Percentiles rank a stretch among this genome's conserved stretches.
phyloP scores from a whole-genome alignment of 1,140 invertebrate genomes.

The Probaryconus sp. region DNA sequence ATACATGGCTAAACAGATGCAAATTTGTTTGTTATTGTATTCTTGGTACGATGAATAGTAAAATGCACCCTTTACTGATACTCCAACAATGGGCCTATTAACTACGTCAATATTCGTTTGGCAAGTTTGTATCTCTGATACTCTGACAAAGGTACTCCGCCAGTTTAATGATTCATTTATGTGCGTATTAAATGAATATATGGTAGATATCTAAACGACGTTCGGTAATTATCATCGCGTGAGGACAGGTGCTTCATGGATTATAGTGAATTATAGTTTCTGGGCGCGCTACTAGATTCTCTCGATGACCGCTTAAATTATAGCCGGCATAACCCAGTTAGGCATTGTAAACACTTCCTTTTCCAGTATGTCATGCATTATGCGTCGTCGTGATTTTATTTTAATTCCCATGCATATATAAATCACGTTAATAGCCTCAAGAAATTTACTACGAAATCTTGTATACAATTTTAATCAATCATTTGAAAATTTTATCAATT shows the following conservation, averaged over 20 bases:
- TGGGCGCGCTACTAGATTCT: slow-evolving; percentile 31
- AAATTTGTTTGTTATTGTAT: slow-evolving; percentile 16
- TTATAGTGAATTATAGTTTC: slow-evolving; percentile 49
- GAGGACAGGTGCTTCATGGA: slow-evolving; percentile 53
- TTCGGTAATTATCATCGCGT: slow-evolving; percentile 55
- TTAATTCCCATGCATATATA: background rate
- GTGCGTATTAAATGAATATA: slow-evolving; percentile 43
- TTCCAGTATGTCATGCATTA: slow-evolving; percentile 3
- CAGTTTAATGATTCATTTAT: slow-evolving; percentile 40
- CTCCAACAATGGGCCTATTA: slow-evolving; percentile 36
- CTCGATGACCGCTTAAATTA: slow-evolving; percentile 45
- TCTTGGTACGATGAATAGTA: slow-evolving; percentile 14
- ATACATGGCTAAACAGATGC: background rate
- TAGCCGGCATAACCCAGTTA: slow-evolving; percentile 37
- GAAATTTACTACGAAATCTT: no score
- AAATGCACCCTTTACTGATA: background rate
- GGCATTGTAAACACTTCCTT: slow-evolving; percentile 37
- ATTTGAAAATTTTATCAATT: no score
- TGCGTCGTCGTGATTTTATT: background rate
- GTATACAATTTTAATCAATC: no score
- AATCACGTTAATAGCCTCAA: no score
- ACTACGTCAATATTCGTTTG: slow-evolving; percentile 38
- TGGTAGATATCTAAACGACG: slow-evolving; percentile 39
- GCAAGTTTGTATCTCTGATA: slow-evolving; percentile 16
- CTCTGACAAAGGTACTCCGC: slow-evolving; percentile 20